Base-by-base conservation (phyloP, 2,888 invertebrate species). In the Xanthorhoe spadicearia region DNA sequence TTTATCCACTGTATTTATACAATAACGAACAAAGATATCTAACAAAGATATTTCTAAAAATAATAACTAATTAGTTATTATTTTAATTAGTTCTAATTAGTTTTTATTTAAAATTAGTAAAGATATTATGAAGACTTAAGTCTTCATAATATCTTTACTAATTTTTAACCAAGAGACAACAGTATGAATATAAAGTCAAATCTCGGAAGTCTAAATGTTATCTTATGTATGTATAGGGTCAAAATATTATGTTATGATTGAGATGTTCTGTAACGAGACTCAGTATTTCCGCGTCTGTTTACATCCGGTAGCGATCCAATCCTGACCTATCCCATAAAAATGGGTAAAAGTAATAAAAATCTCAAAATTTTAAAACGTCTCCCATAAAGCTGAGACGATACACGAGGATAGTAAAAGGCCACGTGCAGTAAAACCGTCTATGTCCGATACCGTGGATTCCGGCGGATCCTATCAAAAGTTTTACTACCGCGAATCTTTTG, bases 401-500 rank as follows among this genome's bases (percentile, higher is more conserved):
- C 89, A 87, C 74, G 75, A 70, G 71, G 60, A 82, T 77, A 86
- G 83, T 92, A 92, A 92, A 91, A 83, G 80, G 83, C 85, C 57
- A 62, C 75, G 69, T 83, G 80, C 73, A 85, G 82, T 91, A 91
- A 91, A 91, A 83, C 83, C 78, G 78, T 83, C 85, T 86, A 87
- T 82, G 87, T 87, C 89, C 89, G 90, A 91, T 91, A 89, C 84
- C 88, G 82, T 79, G 88, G 86, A 89, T 87, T 88, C 91, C 87
- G 82, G 75, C 79, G 86, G 83, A 88, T 87, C 86, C 89, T 89
- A 93, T 93, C 92, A 92, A 92, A 90, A 88, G 77, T 92, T 93
- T 92, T 93, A 93, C 88, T 89, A 84, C 85, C 77, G 69, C 78
- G 76, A 73, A 81, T 84, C 87, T 84, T 87, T 86, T 87, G 86